These are phyloP conservation scores for Stenotaenia linearis DNA, from an alignment of 2,888 invertebrate genomes.

Conservation along the genomic window DNA sequence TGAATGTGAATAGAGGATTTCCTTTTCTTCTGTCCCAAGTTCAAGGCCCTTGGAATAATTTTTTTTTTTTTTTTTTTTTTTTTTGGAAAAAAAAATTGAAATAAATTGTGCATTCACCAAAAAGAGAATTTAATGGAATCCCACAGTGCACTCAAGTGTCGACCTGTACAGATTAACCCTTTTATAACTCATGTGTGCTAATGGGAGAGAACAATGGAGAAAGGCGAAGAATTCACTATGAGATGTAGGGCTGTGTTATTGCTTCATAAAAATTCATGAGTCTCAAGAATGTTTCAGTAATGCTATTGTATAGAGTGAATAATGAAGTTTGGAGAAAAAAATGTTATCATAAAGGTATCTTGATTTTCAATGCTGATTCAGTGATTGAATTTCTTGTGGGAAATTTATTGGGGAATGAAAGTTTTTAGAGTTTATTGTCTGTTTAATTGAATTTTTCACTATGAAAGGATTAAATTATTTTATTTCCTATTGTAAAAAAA, in stretches of 20 bases:
- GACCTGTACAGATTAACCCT: slow-evolving; percentile 1
- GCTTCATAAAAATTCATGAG: slow-evolving; percentile 19
- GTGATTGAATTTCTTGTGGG: not conserved
- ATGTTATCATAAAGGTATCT: not conserved
- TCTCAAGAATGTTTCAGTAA: not conserved
- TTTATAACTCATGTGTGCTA: slow-evolving; percentile 8
- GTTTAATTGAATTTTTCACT: not conserved
- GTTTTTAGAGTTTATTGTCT: too few relatives aligned
- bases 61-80: not conserved
- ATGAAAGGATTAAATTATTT: not conserved
- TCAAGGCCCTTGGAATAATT: not conserved
- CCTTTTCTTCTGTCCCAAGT: not conserved
- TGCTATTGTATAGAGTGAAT: slow-evolving; percentile 7
- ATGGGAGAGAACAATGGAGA: slow-evolving; percentile 9
- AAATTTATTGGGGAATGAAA: not conserved
- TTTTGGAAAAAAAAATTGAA: not conserved
- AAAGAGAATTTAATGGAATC: not conserved
- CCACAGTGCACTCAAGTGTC: slow-evolving; percentile 2
- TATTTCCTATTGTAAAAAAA: not conserved
- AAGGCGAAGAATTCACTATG: not conserved
- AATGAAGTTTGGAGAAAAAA: not conserved
- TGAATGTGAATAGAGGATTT: not conserved
- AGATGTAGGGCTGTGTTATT: slow-evolving; percentile 19
- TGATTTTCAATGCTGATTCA: not conserved
- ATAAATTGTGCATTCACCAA: not conserved